phyloP scores from a whole-genome alignment of 2,797 vertebrate species.

The Cygnus olor region DNA sequence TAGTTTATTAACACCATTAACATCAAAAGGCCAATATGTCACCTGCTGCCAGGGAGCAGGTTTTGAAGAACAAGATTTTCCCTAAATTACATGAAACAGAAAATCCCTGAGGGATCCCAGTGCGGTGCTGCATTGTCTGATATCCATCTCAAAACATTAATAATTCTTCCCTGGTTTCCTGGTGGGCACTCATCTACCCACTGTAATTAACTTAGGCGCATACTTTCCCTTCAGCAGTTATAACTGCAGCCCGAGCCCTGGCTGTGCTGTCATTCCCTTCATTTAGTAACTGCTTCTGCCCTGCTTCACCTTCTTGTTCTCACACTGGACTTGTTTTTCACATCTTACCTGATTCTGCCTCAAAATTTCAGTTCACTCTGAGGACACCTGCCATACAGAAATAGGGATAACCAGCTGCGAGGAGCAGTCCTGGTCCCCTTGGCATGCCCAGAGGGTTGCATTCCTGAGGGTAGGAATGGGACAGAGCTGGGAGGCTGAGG shows the following conservation, averaged over 20 bases:
- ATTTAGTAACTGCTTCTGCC: too few species aligned
- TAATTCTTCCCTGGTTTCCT: not conserved
- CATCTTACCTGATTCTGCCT: not conserved
- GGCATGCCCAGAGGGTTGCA: accelerated
- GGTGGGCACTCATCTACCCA: not conserved
- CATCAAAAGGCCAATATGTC: not conserved
- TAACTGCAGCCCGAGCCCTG: not conserved
- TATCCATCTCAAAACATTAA: not conserved
- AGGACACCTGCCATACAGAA: not conserved
- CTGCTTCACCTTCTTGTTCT: not conserved
- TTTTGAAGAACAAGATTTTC: not conserved
- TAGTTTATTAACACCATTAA: not conserved
- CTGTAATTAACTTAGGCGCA: not conserved
- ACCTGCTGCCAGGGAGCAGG: accelerated
- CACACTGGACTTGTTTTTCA: not conserved
- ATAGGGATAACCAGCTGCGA: not conserved
- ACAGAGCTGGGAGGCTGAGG: not conserved
- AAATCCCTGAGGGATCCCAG: not conserved
- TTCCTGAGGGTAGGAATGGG: not conserved
- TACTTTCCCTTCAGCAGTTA: not conserved
- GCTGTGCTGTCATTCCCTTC: not conserved
- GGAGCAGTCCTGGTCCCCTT: not conserved
- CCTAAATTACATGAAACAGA: not conserved
- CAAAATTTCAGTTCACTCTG: not conserved
- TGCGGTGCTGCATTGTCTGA: not conserved